Evolutionary conservation across 2,797 vertebrate genomes (phyloP), one percentile per base, ranked within the genome.

Genomic region (Lutjanus argentimaculatus): DNA sequence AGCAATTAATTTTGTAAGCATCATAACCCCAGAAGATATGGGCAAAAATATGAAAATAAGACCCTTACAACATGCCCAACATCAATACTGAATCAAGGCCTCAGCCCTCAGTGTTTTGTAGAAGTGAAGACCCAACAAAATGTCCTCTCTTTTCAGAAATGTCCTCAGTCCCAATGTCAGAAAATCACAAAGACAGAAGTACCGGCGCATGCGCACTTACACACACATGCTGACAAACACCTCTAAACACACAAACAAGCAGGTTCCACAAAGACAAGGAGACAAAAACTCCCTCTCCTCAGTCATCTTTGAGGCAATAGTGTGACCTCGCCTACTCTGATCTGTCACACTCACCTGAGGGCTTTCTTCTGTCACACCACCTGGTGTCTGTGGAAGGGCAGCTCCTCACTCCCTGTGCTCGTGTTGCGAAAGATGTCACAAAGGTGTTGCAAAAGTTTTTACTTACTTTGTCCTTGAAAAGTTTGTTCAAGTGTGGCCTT

Each of bases 291-390:
- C 49, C 68, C 46, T 67, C 77, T 79, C 75, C 62, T 71, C 84
- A 71, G 62, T 80, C 72, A 77, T 85, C 77, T 89, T 73, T 71
- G 75, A 84, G 72, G 76, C 61, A 68, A 53, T 68, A n/a, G 53
- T 58, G 70, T 86, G 89, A 89, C 89, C 83, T 87, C 53, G 36
- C 80, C 78, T 79, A 62, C 67, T 89, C 82, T 79, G 79, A 93
- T 91, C 85, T 80, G 86, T 85, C 86, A 65, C 67, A 43, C 80
- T 88, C 75, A 91, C 86, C 85, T 46, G 59, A 74, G 78, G 90
- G 85, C 87, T 88, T 80, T 90, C 79, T 90, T 86, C 88, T 85
- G 88, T 88, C 59, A 4, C 62, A 79, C 80, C 88, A 92, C 88
- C 89, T 89, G 87, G 81, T 85, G 85, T 89, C 75, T 83, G 74